Conservation (phyloP, 2,113 vertebrate species). For the Ibidorhyncha struthersii region DNA sequence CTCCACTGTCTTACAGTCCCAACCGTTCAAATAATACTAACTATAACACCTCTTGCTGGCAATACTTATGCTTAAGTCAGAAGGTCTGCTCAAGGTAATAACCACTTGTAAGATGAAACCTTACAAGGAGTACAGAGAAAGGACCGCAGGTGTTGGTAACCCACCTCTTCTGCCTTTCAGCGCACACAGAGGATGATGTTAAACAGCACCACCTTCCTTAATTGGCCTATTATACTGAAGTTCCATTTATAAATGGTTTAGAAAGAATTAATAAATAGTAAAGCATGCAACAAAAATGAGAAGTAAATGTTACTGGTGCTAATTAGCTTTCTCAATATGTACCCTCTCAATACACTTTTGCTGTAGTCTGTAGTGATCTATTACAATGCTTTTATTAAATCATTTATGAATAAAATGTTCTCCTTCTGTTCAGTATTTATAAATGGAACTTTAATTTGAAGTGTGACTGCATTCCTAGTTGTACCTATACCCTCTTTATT, state of each 20-base stretch:
- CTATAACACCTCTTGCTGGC: not conserved
- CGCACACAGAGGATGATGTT: not conserved
- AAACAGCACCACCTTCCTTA: not conserved
- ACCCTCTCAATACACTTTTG: not conserved
- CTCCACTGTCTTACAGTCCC: not conserved
- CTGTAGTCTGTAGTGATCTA: not conserved
- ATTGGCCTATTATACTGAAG: not conserved
- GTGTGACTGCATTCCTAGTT: not conserved
- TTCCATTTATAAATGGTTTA: slow-evolving; percentile 28
- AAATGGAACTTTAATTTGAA: slow-evolving; percentile 42
- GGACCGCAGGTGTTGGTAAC: not conserved
- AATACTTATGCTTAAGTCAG: not conserved
- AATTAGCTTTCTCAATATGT: not conserved
- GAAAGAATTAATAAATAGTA: not conserved
- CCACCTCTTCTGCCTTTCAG: not conserved
- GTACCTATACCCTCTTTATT: not conserved
- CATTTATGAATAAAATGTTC: not conserved
- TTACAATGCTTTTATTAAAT: slow-evolving; percentile 19
- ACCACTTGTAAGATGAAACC: not conserved
- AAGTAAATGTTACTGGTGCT: not conserved
- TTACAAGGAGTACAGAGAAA: not conserved
- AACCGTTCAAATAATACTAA: not conserved
- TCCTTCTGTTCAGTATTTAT: slow-evolving; percentile 7
- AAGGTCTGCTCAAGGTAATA: not conserved
- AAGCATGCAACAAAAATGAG: not conserved